Evolutionary conservation across 2,113 vertebrate genomes (phyloP).

Genomic region (Tupaia tana): DNA sequence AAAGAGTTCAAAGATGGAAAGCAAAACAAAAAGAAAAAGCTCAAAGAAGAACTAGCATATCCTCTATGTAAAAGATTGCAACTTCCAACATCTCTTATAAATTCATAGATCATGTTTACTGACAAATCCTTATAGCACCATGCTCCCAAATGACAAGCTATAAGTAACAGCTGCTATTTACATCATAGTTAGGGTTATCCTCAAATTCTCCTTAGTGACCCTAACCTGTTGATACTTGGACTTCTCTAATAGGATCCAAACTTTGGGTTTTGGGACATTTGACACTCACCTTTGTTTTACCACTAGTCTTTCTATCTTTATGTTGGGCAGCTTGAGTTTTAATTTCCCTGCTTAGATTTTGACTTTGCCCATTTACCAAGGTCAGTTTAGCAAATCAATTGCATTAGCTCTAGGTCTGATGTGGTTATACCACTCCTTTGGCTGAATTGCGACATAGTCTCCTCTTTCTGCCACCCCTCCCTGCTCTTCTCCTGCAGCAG

Average conservation of each 20-base stretch:
- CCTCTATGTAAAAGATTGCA: background rate
- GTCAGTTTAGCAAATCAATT: background rate
- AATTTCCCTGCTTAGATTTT: background rate
- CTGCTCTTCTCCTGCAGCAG: background rate
- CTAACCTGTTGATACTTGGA: background rate
- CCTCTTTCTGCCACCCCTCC: fast-evolving
- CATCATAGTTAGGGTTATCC: background rate
- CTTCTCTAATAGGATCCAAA: background rate
- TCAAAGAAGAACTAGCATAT: background rate
- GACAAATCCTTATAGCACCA: background rate
- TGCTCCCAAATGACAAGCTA: background rate
- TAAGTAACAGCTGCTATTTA: background rate
- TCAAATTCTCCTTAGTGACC: background rate
- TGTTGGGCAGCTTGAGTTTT: background rate
- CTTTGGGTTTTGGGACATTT: background rate
- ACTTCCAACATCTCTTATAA: background rate
- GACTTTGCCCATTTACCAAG: background rate
- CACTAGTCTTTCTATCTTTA: background rate
- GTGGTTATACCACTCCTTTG: background rate
- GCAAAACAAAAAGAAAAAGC: background rate
- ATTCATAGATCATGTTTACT: background rate
- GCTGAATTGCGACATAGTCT: background rate
- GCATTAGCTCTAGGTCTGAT: background rate
- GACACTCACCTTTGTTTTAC: background rate
- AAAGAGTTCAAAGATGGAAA: background rate